Percentiles rank a stretch among this genome's conserved stretches.
These are phyloP conservation scores for Villa cingulata DNA, from an alignment of 2,888 invertebrate genomes.

Conservation along the genomic window DNA sequence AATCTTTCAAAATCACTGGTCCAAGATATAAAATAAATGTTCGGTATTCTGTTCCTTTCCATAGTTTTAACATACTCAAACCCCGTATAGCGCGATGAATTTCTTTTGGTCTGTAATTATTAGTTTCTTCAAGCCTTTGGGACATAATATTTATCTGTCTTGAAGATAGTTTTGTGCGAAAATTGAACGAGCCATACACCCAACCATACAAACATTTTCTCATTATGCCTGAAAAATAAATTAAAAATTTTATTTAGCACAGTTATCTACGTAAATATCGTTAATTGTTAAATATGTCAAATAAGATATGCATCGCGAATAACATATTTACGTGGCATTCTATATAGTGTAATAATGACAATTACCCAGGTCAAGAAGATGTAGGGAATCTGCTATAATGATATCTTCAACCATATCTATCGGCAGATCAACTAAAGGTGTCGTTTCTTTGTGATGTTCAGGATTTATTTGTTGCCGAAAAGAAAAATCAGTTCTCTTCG, in stretches of 20 bases:
- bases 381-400: background rate
- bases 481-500: background rate
- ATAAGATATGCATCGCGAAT: no score
- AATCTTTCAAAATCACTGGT: slow-evolving; percentile 14
- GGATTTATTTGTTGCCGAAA: background rate
- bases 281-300: no score
- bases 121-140: slow-evolving; percentile 5
- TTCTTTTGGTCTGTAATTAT: slow-evolving; percentile 12
- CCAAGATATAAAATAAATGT: slow-evolving; percentile 17
- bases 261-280: no score
- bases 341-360: no score
- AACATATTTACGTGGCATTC: no score
- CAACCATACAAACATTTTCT: no score
- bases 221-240: background rate
- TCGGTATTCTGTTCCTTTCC: slow-evolving; percentile 16
- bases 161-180: no score
- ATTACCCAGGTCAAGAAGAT: background rate
- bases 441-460: background rate
- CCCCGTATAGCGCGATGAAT: slow-evolving; percentile 14
- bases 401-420: background rate
- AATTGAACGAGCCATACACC: no score
- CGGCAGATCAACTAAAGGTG: background rate
- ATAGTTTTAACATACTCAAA: slow-evolving; percentile 14
- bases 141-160: no score
- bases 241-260: background rate